Evolutionary conservation across 2,113 vertebrate species (phyloP).

Genomic region (Eubucco bourcierii): DNA sequence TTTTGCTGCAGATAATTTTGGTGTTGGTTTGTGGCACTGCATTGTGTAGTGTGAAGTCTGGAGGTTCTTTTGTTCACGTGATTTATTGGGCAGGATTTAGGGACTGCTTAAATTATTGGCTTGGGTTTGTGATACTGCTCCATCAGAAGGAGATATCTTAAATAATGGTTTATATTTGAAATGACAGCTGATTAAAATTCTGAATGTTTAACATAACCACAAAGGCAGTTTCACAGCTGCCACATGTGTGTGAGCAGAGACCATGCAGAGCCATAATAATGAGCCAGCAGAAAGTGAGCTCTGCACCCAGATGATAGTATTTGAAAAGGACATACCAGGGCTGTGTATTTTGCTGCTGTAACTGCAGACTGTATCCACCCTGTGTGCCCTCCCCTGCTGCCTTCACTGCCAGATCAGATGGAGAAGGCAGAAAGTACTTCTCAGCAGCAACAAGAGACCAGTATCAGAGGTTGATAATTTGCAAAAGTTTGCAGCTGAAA

Average conservation of each 20-base stretch:
- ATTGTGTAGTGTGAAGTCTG: rapidly evolving
- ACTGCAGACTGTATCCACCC: not conserved
- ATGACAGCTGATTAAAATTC: not conserved
- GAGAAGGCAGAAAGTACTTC: not conserved
- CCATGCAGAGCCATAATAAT: not conserved
- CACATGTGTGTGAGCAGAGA: not conserved
- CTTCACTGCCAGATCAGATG: not conserved
- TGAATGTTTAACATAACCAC: not conserved
- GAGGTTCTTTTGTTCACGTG: not conserved
- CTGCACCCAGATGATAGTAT: not conserved
- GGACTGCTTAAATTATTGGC: not conserved
- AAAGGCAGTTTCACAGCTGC: not conserved
- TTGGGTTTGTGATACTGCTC: not conserved
- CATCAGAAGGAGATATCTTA: not conserved
- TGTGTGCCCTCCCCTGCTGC: not conserved
- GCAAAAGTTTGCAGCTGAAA: not conserved
- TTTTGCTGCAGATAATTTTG: not conserved
- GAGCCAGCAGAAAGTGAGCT: not conserved
- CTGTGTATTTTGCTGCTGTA: not conserved
- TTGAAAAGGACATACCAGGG: not conserved
- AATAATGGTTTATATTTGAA: not conserved
- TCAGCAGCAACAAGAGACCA: not conserved
- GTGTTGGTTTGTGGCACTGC: not conserved
- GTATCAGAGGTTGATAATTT: not conserved
- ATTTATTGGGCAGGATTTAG: not conserved